phyloP scores from a whole-genome alignment of 2,113 vertebrate genomes.

The Corythaixoides concolor region DNA sequence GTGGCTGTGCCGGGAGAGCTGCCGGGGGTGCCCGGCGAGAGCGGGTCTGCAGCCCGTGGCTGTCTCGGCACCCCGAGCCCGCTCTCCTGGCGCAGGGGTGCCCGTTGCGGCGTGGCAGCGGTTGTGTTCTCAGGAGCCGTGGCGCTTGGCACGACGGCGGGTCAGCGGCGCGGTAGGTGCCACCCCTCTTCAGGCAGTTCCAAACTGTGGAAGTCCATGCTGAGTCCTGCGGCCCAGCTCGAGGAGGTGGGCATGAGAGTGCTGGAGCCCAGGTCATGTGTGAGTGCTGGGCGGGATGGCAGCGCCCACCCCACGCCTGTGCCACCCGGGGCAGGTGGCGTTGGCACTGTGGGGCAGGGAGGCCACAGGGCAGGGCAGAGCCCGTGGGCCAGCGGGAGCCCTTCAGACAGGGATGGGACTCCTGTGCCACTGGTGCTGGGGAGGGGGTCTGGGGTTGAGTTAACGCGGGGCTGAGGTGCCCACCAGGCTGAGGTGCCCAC shows the following conservation, averaged over 20 bases:
- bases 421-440: background rate
- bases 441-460: background rate
- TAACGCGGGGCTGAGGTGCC: background rate
- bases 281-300: background rate
- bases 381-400: background rate
- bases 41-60: background rate
- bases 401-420: fast-evolving
- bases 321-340: fast-evolving
- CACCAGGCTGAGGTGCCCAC: background rate
- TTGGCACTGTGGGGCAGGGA: fast-evolving
- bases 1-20: background rate
- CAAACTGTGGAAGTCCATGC: background rate
- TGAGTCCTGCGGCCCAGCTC: background rate
- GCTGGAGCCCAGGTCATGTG: fast-evolving
- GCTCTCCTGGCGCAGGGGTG: background rate
- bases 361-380: background rate
- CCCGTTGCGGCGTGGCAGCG: fast-evolving
- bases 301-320: fast-evolving
- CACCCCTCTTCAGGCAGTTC: fast-evolving
- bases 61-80: background rate
- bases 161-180: fast-evolving
- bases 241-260: background rate
- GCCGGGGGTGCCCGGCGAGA: fast-evolving
- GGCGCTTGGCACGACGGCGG: fast-evolving
- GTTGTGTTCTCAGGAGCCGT: background rate